Evolutionary conservation across 2,888 invertebrate genomes (phyloP), one percentile per base, ranked within the genome.

Genomic region (Eupithecia subfuscata): DNA sequence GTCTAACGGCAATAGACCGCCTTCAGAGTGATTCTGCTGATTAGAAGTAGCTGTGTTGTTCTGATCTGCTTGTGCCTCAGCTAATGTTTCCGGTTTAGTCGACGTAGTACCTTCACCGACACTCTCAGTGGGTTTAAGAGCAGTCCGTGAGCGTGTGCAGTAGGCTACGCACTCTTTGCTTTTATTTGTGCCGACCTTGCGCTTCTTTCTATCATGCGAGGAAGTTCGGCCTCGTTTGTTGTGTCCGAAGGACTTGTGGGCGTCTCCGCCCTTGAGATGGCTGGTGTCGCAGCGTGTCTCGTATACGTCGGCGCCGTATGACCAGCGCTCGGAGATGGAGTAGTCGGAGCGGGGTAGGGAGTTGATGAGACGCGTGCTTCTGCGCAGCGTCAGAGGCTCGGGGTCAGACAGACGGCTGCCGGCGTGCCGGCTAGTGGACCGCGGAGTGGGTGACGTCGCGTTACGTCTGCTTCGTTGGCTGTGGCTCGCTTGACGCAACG

Each of bases 311-410:
- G 91, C 93, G 83, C 92, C 95, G 94, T 92, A 95, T 69, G 95
- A 95, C 94, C 95, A 95, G 88, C 95, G 95, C 90, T 95, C 95
- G 84, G 95, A 92, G 82, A 95, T 95, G 86, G 95, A 95, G 92
- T 94, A 94, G 88, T 96, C 94, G 63, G 94, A 95, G 80, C 94
- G 88, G 64, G 94, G 94, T 69, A 92, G 87, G 65, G 92, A 88
- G 86, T 88, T 92, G 80, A 93, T 93, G 90, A 95, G 95, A 90
- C 96, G 92, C 81, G 93, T 92, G 86, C 95, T 94, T 80, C 95
- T 87, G 80, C 94, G 91, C 80, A 92, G 88, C 68, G 88, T 84
- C 82, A 86, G 88, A 74, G 95, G 92, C 91, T 95, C 95, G 88
- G 86, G 84, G 82, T 91, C 91, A 40, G 88, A 85, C 48, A 83